Base-by-base conservation (phyloP, 2,113 vertebrate species). In the Orycteropus afer region DNA sequence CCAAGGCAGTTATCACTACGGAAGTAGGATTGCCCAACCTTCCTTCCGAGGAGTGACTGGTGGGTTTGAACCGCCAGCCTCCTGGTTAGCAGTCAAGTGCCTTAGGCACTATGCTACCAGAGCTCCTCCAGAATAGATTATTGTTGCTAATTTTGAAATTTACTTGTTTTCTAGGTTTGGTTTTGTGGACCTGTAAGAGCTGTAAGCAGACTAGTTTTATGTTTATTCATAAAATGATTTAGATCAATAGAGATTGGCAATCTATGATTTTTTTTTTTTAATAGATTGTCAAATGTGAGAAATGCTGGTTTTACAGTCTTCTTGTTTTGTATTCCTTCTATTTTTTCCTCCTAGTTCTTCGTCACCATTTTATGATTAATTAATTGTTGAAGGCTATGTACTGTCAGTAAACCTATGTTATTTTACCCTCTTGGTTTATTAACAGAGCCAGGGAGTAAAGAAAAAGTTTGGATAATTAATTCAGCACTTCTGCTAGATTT, bases 161-260 rank as follows among this genome's bases (percentile, higher is more conserved):
- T 74, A 11, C 15, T 67, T 73, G 11, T 42, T 86, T 80, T 89
- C 5, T 51, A n/a, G 42, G 77, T 92, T 86, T 47, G 67, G 15
- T 86, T 40, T 69, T 8, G 37, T 37, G 47, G 27, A 45, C 69
- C 59, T 47, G 0, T 71, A 78, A 86, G 20, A 87, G n/a, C 42
- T 61, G 0, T 74, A 89, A 67, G 53, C 37, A 86, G 45, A 51
- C 76, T 79, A 86, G 22, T 51, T 86, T 94, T 94, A 69, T 85
- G 77, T 71, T 88, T 84, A 42, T 57, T 96, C 37, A 83, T 61
- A 79, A 88, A 71, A 63, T 83, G 82, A 92, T 47, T 69, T 90
- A 96, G 83, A 59, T 73, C 53, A 90, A 40, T 59, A 55, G 23
- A 22, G 14, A 67, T 7, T 14, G 29, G n/a, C 49, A 8, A 74